Evolutionary conservation across 2,888 invertebrate genomes (phyloP).

Genomic region (Cyaniris semiargus): DNA sequence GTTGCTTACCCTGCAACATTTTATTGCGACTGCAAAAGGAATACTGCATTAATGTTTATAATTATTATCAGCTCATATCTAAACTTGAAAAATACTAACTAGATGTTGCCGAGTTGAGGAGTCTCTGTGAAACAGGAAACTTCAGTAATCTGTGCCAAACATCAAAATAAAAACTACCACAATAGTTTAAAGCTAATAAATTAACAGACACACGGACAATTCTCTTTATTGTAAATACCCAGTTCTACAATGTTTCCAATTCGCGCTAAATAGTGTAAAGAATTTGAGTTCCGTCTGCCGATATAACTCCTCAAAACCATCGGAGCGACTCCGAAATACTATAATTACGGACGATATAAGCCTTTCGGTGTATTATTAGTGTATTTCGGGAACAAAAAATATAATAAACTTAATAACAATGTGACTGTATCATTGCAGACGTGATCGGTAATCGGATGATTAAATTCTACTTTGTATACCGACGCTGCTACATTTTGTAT

Average conservation of each 20-base stretch:
- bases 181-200: no score
- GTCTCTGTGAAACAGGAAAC: no score
- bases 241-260: constrained; percentile 18
- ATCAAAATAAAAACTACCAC: no score
- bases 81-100: background rate
- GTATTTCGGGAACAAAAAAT: constrained; percentile 47
- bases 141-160: no score
- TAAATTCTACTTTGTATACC: constrained; percentile 37
- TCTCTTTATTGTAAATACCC: background rate
- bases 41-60: background rate
- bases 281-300: constrained; percentile 44
- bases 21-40: constrained; percentile 4
- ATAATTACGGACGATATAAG: constrained; percentile 50
- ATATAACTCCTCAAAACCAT: constrained; percentile 47
- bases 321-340: constrained; percentile 48
- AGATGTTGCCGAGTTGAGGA: no score
- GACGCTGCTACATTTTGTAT: background rate
- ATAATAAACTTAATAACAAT: constrained; percentile 50
- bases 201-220: background rate
- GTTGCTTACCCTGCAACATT: background rate
- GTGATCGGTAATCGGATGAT: constrained; percentile 40
- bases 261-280: constrained; percentile 37
- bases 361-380: constrained; percentile 49
- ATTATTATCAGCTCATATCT: background rate
- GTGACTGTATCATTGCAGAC: constrained; percentile 46